Evolutionary conservation across 2,888 invertebrate genomes (phyloP).

Genomic region (Rhagonycha lutea): DNA sequence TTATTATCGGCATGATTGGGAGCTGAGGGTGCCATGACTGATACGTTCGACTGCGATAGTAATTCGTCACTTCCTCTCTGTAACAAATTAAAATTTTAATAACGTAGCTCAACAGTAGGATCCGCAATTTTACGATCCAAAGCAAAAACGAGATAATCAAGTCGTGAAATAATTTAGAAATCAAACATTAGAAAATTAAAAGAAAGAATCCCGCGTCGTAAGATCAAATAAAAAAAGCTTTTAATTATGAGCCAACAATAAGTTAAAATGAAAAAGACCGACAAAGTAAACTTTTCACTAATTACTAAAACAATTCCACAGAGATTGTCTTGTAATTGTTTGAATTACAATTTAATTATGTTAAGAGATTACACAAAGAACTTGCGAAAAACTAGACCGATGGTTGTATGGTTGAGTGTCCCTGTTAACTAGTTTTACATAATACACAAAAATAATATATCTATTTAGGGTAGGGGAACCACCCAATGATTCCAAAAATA

Average conservation of each 20-base stretch:
- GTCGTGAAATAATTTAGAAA: neutral
- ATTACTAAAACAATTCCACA: conserved; percentile 57
- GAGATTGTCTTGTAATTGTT: conserved; percentile 57
- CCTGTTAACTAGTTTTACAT: no score
- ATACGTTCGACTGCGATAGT: conserved; percentile 92
- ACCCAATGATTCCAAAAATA: no score
- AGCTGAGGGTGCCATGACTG: conserved; percentile 90
- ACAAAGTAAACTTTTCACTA: conserved; percentile 24
- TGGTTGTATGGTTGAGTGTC: neutral
- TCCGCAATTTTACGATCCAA: neutral
- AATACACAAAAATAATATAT: no score
- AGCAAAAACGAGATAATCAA: neutral
- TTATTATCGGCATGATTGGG: conserved; percentile 85
- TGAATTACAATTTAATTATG: conserved; percentile 48
- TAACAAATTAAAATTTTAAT: conserved; percentile 51
- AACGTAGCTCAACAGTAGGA: neutral
- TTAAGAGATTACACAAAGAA: neutral
- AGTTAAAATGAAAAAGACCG: conserved; percentile 19
- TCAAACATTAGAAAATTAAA: conserved; percentile 16
- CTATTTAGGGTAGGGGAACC: no score
- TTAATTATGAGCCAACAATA: conserved; percentile 21
- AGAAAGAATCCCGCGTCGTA: neutral
- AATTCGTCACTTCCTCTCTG: conserved; percentile 98
- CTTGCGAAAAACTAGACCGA: neutral
- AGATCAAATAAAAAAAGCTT: conserved; percentile 18